phyloP scores from a whole-genome alignment of 2,888 invertebrate species.

The Lithodes maja region DNA sequence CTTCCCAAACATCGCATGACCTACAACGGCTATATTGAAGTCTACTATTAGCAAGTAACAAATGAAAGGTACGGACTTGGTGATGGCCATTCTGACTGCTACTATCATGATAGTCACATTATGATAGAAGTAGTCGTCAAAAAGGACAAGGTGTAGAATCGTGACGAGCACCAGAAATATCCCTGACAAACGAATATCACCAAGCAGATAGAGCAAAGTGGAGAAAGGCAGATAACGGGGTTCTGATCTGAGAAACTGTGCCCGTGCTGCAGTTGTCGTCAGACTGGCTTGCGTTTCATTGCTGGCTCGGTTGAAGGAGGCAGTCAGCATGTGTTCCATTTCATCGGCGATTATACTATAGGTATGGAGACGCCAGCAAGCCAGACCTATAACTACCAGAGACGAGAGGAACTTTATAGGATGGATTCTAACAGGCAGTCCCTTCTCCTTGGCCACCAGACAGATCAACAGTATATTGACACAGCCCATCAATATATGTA shows the following conservation, averaged over 20 bases:
- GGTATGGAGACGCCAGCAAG: neutral
- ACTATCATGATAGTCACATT: conserved; percentile 5
- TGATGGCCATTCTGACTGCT: neutral
- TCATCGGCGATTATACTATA: neutral
- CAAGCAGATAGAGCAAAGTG: neutral
- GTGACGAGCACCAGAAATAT: conserved; percentile 7
- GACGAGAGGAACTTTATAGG: neutral
- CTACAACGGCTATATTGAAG: conserved; percentile 10
- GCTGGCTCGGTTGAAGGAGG: neutral
- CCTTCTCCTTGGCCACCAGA: neutral
- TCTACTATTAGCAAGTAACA: neutral
- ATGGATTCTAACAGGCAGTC: neutral
- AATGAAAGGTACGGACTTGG: neutral
- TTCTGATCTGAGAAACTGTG: neutral
- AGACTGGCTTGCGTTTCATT: neutral
- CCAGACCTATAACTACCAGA: neutral
- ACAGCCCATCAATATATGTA: neutral
- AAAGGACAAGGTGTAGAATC: conserved; percentile 14
- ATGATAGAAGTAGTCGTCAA: conserved; percentile 19
- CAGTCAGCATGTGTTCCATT: neutral
- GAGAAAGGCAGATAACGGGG: neutral
- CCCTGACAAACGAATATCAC: neutral
- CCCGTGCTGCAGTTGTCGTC: neutral
- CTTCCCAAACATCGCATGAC: conserved; percentile 16
- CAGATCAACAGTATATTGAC: too few species aligned